Percentiles rank a stretch among this genome's conserved stretches.
Conservation (phyloP, 2,113 vertebrate genomes). For the Emydura subglobosa region DNA sequence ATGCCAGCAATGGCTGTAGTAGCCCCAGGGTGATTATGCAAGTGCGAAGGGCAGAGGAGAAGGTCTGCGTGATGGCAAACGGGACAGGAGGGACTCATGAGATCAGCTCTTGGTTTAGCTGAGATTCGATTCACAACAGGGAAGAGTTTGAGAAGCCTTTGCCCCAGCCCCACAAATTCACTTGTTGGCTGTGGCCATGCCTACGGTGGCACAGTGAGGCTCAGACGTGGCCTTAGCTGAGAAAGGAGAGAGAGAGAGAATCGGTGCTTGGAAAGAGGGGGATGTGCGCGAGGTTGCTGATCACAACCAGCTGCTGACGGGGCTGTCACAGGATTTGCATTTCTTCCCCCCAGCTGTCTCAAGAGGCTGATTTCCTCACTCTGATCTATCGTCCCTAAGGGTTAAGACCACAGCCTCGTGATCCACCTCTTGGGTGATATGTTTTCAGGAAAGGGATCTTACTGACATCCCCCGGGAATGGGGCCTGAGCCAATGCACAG, state of each 20-base stretch:
- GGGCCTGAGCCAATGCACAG: rapidly evolving
- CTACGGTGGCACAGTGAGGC: not conserved
- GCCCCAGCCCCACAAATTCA: not conserved
- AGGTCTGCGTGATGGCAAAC: not conserved
- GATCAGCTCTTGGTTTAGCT: not conserved
- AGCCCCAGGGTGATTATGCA: not conserved
- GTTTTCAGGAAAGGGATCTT: not conserved
- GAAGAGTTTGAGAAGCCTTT: not conserved
- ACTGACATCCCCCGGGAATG: rapidly evolving
- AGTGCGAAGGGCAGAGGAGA: not conserved
- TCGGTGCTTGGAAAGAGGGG: not conserved
- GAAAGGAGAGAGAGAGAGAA: not conserved
- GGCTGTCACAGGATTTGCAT: not conserved
- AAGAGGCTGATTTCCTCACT: rapidly evolving
- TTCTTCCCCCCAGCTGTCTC: not conserved
- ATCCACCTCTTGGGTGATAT: rapidly evolving
- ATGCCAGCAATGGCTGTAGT: not conserved
- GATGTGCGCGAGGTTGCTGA: not conserved
- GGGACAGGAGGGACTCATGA: not conserved
- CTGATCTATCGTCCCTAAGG: not conserved
- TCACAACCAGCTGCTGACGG: not conserved
- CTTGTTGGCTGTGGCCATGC: not conserved
- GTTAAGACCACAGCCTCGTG: not conserved
- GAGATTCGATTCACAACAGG: too few relatives aligned
- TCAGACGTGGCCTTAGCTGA: too few relatives aligned